Evolutionary conservation across 2,888 invertebrate genomes (phyloP), one percentile per base, ranked within the genome.

Genomic region (Branchellion lobata): DNA sequence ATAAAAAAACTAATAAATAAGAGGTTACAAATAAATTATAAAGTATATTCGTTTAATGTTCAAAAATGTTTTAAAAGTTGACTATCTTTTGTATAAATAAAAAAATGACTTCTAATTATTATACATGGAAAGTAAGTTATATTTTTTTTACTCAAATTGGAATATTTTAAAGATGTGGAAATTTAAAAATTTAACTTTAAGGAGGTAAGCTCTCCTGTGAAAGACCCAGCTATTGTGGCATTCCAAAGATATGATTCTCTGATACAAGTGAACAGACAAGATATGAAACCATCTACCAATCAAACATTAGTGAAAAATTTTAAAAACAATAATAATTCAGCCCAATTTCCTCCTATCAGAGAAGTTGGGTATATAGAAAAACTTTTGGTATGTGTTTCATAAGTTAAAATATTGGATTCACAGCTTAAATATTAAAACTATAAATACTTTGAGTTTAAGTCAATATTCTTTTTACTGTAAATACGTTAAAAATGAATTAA

Each of bases 341-440:
- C 77, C 11, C 77, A 77, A 36, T 77, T 77, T 77, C 65, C 77
- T 65, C 33, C 77, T 24, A 24, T 65, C 27, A 80, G 96, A 84
- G 96, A 97, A 90, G 96, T 96, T 82, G 97, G 97, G 84, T 95
- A 96, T 85, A 95, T 97, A 87, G 96, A 97, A 89, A 97, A 97
- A 90, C 90, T 96, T 86, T 90, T 96, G 91, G 94, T 94, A 89
- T 89, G 90, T 89, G 11, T 29, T 79, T 0, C 29, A n/a, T 27
- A 29, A 53, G 2, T 18, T 53, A 53, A n/a, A 27, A 21, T 14
- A 51, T 71, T 33, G 34, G 3, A 34, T n/a, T 51, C 14, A 51
- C 14, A 51, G 14, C 18, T 51, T 51, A 18, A 18, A 51, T 18
- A 51, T 18, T 51, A 51, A 51, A 51, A 51, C 18, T 18, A 51